A percentile compares a stretch with the other conserved stretches of the same genome.
Conservation (phyloP, 2,113 vertebrate genomes). For the Polyodon spathula region DNA sequence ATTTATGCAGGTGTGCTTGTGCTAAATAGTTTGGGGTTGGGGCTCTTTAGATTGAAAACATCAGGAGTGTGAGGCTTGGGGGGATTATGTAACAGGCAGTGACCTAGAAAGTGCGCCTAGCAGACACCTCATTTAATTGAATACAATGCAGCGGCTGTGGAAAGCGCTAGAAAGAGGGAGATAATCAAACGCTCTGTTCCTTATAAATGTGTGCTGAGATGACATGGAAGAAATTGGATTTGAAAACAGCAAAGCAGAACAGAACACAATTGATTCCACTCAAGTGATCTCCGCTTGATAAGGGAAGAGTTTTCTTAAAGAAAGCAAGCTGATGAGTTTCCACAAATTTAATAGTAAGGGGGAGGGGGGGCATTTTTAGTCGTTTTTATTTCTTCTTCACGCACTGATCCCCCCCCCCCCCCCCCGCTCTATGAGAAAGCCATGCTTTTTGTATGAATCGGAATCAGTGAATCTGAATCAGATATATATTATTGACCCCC, state of each 20-base stretch:
- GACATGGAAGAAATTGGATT: slow-evolving; percentile 86
- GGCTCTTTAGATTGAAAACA: slow-evolving; percentile 54
- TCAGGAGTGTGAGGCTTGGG: slow-evolving; percentile 37
- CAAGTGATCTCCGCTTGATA: slow-evolving; percentile 63
- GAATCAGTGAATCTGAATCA: no score
- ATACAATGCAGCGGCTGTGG: slow-evolving; percentile 69
- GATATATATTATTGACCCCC: no score
- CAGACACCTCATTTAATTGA: slow-evolving; percentile 94
- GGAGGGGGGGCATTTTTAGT: slow-evolving; percentile 29
- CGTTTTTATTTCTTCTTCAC: slow-evolving; percentile 36
- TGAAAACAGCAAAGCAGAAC: slow-evolving; percentile 75
- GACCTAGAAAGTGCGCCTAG: slow-evolving; percentile 71
- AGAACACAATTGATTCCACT: slow-evolving; percentile 76
- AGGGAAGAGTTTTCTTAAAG: slow-evolving; percentile 50
- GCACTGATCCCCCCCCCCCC: slow-evolving; percentile 2
- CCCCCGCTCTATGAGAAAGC: no score
- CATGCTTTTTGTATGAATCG: no score
- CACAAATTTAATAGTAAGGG: slow-evolving; percentile 28
- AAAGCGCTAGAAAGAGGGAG: slow-evolving; percentile 67
- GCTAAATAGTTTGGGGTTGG: slow-evolving; percentile 42
- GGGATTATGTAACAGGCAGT: slow-evolving; percentile 41
- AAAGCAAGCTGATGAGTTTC: slow-evolving; percentile 34
- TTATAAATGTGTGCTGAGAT: slow-evolving; percentile 76
- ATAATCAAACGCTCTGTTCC: slow-evolving; percentile 76
- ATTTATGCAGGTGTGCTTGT: slow-evolving; percentile 62